phyloP scores from a whole-genome alignment of 2,113 vertebrate species.

The Copsychus sechellarum region DNA sequence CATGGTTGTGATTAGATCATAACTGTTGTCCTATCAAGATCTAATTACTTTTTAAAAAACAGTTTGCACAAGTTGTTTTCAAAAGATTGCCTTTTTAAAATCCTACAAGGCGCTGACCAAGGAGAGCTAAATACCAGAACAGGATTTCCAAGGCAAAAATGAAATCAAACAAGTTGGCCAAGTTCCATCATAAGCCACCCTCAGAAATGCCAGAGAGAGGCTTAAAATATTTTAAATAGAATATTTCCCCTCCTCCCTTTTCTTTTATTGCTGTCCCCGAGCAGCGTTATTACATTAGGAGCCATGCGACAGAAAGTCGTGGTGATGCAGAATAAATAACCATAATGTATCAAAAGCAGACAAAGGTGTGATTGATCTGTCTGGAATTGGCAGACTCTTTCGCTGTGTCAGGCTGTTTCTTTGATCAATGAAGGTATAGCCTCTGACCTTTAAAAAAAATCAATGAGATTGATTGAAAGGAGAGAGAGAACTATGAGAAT shows the following conservation, averaged over 20 bases:
- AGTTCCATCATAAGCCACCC: constrained; percentile 34
- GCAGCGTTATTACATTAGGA: constrained; percentile 62
- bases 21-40: constrained; percentile 25
- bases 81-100: neutral
- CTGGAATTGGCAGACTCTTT: constrained; percentile 83
- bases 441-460: constrained; percentile 88
- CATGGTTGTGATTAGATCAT: neutral
- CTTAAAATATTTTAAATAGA: constrained; percentile 40
- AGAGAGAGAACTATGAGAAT: constrained; percentile 79
- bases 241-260: neutral
- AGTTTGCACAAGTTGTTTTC: neutral
- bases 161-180: constrained; percentile 25
- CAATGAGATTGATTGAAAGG: constrained; percentile 85
- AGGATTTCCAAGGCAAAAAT: constrained; percentile 43
- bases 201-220: constrained; percentile 7
- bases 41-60: constrained; percentile 7
- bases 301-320: constrained; percentile 72
- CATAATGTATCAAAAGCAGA: constrained; percentile 84
- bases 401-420: constrained; percentile 89
- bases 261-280: neutral
- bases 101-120: constrained; percentile 9
- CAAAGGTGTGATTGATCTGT: constrained; percentile 89
- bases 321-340: constrained; percentile 84
- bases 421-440: constrained; percentile 85
- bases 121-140: constrained; percentile 24